These are phyloP conservation scores for Drosophila fuyamai DNA, from an alignment of 1,140 invertebrate genomes.

Conservation along the genomic window DNA sequence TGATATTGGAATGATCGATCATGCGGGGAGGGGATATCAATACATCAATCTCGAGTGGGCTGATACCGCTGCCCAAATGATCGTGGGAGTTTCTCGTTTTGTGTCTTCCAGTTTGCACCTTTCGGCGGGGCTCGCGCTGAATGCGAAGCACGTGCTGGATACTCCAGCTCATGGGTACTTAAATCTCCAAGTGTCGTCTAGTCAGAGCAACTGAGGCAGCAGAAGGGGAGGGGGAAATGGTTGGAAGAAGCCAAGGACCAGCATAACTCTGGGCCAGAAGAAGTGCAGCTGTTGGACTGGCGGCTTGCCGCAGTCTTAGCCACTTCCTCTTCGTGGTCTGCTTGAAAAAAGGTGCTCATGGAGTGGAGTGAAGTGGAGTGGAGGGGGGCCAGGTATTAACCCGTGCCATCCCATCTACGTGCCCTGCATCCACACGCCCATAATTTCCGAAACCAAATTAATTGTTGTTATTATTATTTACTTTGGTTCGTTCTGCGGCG, in stretches of 20 bases:
- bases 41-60: constrained; percentile 65
- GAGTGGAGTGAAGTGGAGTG: constrained; percentile 7
- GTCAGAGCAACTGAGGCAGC: constrained; percentile 16
- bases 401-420: constrained; percentile 58
- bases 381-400: constrained; percentile 16
- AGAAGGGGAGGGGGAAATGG: not conserved
- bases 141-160: constrained; percentile 61
- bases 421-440: constrained; percentile 41
- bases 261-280: constrained; percentile 52
- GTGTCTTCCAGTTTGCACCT: constrained; percentile 64
- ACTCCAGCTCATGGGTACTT: constrained; percentile 33
- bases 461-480: constrained; percentile 80
- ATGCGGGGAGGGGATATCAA: constrained; percentile 29
- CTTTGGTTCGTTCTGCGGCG: constrained; percentile 24
- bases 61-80: constrained; percentile 20
- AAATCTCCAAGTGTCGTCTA: constrained; percentile 57
- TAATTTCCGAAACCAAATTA: constrained; percentile 64
- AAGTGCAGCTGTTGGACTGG: constrained; percentile 64
- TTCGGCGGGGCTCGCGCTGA: constrained; percentile 21
- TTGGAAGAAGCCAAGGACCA: constrained; percentile 35
- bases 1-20: constrained; percentile 60
- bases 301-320: constrained; percentile 79
- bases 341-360: constrained; percentile 44
- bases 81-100: constrained; percentile 70
- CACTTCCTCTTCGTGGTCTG: constrained; percentile 82